These are phyloP conservation scores for Rhinoderma darwinii DNA, from an alignment of 2,113 vertebrate species.

Conservation along the genomic window DNA sequence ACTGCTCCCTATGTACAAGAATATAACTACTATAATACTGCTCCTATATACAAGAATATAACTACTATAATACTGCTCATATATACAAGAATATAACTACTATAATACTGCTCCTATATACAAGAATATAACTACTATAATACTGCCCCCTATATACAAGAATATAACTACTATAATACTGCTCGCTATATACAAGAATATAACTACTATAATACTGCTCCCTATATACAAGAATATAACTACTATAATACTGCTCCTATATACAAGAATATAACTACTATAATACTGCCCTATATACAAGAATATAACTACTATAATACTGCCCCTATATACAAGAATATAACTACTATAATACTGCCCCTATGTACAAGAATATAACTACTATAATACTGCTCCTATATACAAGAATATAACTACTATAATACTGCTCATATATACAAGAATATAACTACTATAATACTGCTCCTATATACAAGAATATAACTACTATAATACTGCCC, in stretches of 20 bases:
- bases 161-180: neutral
- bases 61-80: no score
- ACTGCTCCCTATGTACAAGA: no score
- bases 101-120: no score
- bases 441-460: slow-evolving; percentile 9
- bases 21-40: no score
- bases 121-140: neutral
- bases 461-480: neutral
- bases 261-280: neutral
- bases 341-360: slow-evolving; percentile 3
- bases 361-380: slow-evolving; percentile 1
- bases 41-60: no score
- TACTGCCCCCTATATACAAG: neutral
- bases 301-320: slow-evolving; percentile 3
- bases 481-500: neutral
- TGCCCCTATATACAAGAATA: slow-evolving; percentile 4
- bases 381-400: neutral
- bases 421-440: neutral
- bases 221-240: neutral
- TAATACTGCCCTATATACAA: neutral
- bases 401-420: slow-evolving; percentile 6
- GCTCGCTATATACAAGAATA: neutral
- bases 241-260: slow-evolving; percentile 2
- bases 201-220: neutral
- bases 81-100: no score